Evolutionary conservation across 2,888 invertebrate species (phyloP).

Genomic region (Adineta ricciae): DNA sequence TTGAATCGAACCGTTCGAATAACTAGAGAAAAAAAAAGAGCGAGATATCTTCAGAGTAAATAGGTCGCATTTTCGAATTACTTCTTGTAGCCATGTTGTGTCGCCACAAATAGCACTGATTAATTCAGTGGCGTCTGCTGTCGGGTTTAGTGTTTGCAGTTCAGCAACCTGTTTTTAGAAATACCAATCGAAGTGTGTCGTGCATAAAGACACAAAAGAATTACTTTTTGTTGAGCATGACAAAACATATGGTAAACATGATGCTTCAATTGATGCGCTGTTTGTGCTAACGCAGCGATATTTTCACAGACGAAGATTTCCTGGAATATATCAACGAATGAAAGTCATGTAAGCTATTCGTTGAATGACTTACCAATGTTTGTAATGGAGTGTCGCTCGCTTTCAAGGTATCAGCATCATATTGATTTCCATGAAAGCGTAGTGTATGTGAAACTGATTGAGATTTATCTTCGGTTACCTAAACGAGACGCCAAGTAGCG

Average conservation of each 20-base stretch:
- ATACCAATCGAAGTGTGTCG: no score
- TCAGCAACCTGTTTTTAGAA: background rate
- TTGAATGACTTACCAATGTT: background rate
- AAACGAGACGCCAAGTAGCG: background rate
- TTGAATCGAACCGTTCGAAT: conserved; percentile 2
- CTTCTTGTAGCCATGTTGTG: background rate
- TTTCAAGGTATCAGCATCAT: background rate
- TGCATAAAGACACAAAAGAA: background rate
- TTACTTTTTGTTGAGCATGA: conserved; percentile 14
- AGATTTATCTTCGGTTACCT: conserved; percentile 11
- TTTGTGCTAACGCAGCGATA: background rate
- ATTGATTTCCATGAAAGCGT: conserved; percentile 17
- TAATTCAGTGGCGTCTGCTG: background rate
- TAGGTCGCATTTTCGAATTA: background rate
- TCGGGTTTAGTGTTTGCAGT: conserved; percentile 5
- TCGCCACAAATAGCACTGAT: conserved; percentile 16
- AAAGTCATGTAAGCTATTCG: background rate
- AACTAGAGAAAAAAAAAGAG: background rate
- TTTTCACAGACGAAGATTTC: background rate
- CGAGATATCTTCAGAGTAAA: background rate
- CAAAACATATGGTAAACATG: conserved; percentile 7
- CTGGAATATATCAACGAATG: background rate
- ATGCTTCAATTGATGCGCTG: background rate
- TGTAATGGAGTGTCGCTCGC: background rate
- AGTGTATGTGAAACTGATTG: conserved; percentile 6